Base-by-base conservation (phyloP, 92 coral and sea anemone species). In the Virgularia gustaviana region DNA sequence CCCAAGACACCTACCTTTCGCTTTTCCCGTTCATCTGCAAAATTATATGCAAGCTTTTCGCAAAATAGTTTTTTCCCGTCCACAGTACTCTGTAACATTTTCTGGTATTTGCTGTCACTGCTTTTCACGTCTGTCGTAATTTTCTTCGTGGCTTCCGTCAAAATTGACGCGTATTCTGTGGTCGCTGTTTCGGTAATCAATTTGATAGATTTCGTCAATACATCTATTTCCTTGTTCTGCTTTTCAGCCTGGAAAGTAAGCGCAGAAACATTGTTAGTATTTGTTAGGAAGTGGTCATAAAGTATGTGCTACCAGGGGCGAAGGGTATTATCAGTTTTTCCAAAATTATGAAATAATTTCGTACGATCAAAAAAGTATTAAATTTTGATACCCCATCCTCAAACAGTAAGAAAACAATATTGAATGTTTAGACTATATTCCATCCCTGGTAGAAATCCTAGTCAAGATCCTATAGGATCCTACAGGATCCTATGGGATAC, bases 1-100 rank as follows among this genome's bases (percentile, higher is more conserved):
- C n/a, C n/a, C n/a, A n/a, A n/a, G n/a, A n/a, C n/a, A n/a, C 4
- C 9, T 51, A 68, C 75, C 75, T 68, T 68, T 19, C 75, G 30
- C 24, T 68, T 68, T 35, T 68, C 75, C 0, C 75, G 60, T 68
- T 68, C 75, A 4, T 68, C 75, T 35, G 49, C 75, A 49, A 43
- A 27, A 22, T 68, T 49, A 1, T 31, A 16, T 49, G 2, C 51
- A 9, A 49, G 25, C 3, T 29, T 8, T 32, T 68, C 75, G 20
- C 45, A 23, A 30, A 49, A 49, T 35, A 20, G 49, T 68, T 49
- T 49, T 8, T 68, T 49, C 62, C 28, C 2, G 0, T 68, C 75
- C 49, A 49, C 51, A 31, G 32, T 3, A 6, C 35, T 27, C 55
- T 68, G 75, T 9, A 32, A 24, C 22, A 51, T 8, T 8, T 18